Conservation (phyloP, 2,113 vertebrate species). For the Oreochromis tanganicae region DNA sequence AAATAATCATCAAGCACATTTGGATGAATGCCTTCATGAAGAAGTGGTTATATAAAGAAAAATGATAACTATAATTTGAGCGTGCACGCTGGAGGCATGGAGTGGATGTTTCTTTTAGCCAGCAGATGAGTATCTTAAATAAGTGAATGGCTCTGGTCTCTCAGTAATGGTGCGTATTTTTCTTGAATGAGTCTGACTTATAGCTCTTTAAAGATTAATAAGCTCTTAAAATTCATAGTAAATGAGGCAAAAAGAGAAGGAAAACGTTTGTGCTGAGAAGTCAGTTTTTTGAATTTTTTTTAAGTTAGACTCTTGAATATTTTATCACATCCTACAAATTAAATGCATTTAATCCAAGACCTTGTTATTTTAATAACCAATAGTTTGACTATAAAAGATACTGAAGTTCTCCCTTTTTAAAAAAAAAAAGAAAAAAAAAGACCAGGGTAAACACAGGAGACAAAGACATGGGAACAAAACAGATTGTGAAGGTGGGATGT, state of each 20-base stretch:
- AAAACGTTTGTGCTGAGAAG: constrained; percentile 1
- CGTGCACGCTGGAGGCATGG: background rate
- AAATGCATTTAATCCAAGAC: background rate
- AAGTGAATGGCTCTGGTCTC: background rate
- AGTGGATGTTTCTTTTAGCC: background rate
- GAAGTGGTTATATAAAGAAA: background rate
- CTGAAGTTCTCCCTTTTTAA: background rate
- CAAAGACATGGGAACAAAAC: background rate
- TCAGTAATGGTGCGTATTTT: background rate
- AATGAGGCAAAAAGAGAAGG: background rate
- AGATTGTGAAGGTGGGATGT: background rate
- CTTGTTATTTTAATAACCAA: background rate
- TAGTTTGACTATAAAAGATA: background rate
- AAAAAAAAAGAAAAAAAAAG: background rate
- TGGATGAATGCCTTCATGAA: background rate
- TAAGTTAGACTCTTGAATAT: background rate
- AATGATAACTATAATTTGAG: background rate
- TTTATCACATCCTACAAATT: background rate
- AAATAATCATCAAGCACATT: constrained; percentile 1
- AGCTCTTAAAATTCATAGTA: background rate
- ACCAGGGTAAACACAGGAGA: background rate
- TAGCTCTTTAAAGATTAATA: constrained; percentile 27
- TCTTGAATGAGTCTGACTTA: constrained; percentile 6
- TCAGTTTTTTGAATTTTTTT: background rate
- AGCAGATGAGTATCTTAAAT: background rate